These are phyloP conservation scores for Lepeophtheirus nordmannii DNA, from an alignment of 2,888 invertebrate species.

Conservation along the genomic window DNA sequence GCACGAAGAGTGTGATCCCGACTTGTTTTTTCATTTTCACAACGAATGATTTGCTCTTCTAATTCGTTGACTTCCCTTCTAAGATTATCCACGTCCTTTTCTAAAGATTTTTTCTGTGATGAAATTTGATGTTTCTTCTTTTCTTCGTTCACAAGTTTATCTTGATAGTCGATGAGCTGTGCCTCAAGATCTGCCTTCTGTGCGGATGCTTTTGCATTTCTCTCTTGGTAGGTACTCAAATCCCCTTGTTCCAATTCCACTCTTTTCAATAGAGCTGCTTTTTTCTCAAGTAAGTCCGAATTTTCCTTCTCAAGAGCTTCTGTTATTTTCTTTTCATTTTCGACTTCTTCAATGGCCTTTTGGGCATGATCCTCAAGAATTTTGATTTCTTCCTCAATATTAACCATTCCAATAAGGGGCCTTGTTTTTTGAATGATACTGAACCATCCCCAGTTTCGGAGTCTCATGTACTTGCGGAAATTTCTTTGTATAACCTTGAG, in stretches of 20 bases:
- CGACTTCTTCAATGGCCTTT: conserved; percentile 82
- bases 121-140: conserved; percentile 40
- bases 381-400: conserved; percentile 93
- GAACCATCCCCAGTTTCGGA: conserved; percentile 26
- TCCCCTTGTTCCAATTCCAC: conserved; percentile 88
- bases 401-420: conserved; percentile 94
- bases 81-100: conserved; percentile 41
- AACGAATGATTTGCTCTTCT: conserved; percentile 78
- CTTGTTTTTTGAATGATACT: conserved; percentile 43
- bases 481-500: conserved; percentile 97
- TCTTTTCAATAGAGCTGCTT: conserved; percentile 67
- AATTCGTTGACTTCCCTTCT: conserved; percentile 61
- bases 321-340: conserved; percentile 40
- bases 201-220: conserved; percentile 73
- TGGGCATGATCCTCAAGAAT: conserved; percentile 70
- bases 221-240: conserved; percentile 77
- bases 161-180: conserved; percentile 68
- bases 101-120: conserved; percentile 41
- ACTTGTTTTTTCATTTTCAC: conserved; percentile 38
- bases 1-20: conserved; percentile 38
- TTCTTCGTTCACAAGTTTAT: conserved; percentile 36
- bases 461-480: conserved; percentile 25
- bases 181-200: conserved; percentile 92
- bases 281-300: conserved; percentile 60
- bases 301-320: conserved; percentile 66